Evolutionary conservation across 30 jellyfish, hydroid and myxozoan species (phyloP).

Genomic region (Catostylus mosaicus): DNA sequence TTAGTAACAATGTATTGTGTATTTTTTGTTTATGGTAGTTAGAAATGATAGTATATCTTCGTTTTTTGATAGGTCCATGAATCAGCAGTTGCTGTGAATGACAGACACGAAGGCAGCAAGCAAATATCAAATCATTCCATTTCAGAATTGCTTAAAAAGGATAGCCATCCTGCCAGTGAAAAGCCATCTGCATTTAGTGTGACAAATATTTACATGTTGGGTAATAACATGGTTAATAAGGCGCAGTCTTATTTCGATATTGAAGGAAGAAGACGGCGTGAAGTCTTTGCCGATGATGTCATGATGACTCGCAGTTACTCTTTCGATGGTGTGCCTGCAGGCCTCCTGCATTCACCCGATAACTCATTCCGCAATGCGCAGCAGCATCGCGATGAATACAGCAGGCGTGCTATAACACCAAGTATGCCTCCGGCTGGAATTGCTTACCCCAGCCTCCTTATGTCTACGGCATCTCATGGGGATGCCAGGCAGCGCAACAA

Average conservation of each 20-base stretch:
- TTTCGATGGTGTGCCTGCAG: slow-evolving; percentile 38
- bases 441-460: slow-evolving; percentile 15
- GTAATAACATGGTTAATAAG: slow-evolving; percentile 20
- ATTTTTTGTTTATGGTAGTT: too few species aligned
- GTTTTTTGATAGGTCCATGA: slow-evolving; percentile 1
- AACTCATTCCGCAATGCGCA: slow-evolving; percentile 32
- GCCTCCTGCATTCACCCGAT: slow-evolving; percentile 22
- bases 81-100: slow-evolving; percentile 2
- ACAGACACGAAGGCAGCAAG: background rate
- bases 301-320: slow-evolving; percentile 23
- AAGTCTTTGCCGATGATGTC: slow-evolving; percentile 19
- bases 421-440: slow-evolving; percentile 21
- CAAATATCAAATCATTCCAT: slow-evolving; percentile 65
- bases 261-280: slow-evolving; percentile 45
- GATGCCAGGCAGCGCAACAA: slow-evolving; percentile 42
- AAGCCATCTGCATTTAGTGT: slow-evolving; percentile 26
- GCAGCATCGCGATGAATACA: slow-evolving; percentile 30
- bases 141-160: slow-evolving; percentile 74
- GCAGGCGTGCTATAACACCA: slow-evolving; percentile 57
- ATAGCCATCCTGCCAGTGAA: slow-evolving; percentile 28
- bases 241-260: slow-evolving; percentile 14
- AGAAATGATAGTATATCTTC: background rate
- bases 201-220: slow-evolving; percentile 18
- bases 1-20: too few species aligned
- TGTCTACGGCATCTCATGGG: slow-evolving; percentile 30